These are phyloP conservation scores for Paramuricea clavata DNA, from an alignment of 92 coral and sea anemone species.

Conservation along the genomic window DNA sequence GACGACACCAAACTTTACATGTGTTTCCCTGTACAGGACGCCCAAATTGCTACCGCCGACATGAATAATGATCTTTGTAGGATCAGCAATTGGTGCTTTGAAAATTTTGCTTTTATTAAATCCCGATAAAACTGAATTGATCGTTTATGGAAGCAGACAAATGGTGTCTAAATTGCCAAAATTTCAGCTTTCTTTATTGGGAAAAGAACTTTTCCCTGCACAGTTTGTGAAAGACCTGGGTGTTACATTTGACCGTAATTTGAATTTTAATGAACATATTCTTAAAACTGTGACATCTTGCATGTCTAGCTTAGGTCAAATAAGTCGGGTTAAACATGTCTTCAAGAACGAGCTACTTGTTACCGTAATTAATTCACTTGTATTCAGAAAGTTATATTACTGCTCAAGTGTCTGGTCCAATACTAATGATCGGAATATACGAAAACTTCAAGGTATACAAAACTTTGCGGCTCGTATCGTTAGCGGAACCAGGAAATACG, in stretches of 20 bases:
- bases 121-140: background rate
- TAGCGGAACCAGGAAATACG: too few species aligned
- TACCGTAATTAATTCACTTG: too few species aligned
- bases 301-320: constrained; percentile 36
- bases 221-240: background rate
- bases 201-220: background rate
- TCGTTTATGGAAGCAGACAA: too few species aligned
- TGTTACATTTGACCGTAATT: too few species aligned
- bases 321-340: too few species aligned
- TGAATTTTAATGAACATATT: too few species aligned
- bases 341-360: too few species aligned
- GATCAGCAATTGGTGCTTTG: background rate
- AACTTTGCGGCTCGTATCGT: too few species aligned
- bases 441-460: too few species aligned
- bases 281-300: constrained; percentile 43
- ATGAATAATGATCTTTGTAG: background rate
- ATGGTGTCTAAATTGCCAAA: background rate
- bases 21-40: background rate
- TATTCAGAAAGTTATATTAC: too few species aligned
- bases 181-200: background rate
- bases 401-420: too few species aligned
- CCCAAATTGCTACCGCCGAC: background rate
- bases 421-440: too few species aligned
- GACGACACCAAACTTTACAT: constrained; percentile 49
- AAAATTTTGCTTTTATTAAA: background rate